phyloP scores from a whole-genome alignment of 2,888 invertebrate species.

The Melolontha melolontha region DNA sequence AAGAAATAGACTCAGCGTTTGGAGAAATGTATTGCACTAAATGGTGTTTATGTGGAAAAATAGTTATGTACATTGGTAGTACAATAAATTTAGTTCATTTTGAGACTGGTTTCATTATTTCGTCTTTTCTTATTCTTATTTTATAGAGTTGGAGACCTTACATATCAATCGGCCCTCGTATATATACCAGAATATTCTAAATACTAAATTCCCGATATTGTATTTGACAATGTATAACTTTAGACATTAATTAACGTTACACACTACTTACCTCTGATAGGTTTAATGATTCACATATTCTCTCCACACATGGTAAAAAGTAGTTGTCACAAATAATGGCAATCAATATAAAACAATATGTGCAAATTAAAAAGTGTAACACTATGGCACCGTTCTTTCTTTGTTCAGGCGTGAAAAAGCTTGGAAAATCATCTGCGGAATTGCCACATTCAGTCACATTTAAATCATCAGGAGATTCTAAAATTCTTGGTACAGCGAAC shows the following conservation, averaged over 20 bases:
- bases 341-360: conserved; percentile 87
- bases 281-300: conserved; percentile 84
- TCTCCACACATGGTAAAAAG: conserved; percentile 90
- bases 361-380: conserved; percentile 79
- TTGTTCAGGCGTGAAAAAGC: conserved; percentile 73
- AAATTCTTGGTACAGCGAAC: conserved; percentile 15
- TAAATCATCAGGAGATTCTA: background rate
- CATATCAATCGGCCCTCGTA: too few species aligned
- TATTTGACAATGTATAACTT: too few species aligned
- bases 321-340: conserved; percentile 93
- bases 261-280: conserved; percentile 71
- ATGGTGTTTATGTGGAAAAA: too few species aligned
- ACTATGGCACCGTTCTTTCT: conserved; percentile 82
- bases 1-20: too few species aligned
- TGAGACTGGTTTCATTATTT: too few species aligned
- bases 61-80: too few species aligned
- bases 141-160: too few species aligned
- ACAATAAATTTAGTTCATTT: too few species aligned
- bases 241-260: background rate
- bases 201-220: too few species aligned
- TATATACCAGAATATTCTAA: too few species aligned
- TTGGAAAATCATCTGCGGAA: conserved; percentile 73
- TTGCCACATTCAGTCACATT: conserved; percentile 36
- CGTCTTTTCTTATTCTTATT: too few species aligned
- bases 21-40: too few species aligned